Evolutionary conservation across 2,113 vertebrate genomes (phyloP), one percentile per base, ranked within the genome.

Genomic region (Tinamus guttatus): DNA sequence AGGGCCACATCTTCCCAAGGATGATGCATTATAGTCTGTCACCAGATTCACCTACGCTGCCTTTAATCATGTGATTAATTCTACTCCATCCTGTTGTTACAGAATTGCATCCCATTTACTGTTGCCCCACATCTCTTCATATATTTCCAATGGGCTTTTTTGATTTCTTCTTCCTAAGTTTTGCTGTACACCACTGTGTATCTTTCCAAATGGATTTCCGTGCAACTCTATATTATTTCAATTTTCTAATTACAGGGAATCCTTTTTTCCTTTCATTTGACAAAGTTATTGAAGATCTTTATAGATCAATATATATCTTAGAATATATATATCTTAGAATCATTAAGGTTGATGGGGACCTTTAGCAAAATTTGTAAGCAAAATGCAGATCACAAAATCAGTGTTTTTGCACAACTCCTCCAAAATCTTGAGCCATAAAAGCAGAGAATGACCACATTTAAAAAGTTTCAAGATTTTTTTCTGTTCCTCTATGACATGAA

Each of bases 391-490:
- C 11, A 62, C 63, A 69, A 82, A 68, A n/a, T 47, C 5, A 68
- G 19, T 58, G 30, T 56, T 51, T 89, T 52, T 78, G 84, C 59
- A 24, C 36, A 85, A 49, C 71, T 74, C 41, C 25, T 95, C 59
- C 47, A 87, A 89, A 91, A 65, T 87, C 81, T 79, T 81, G 54
- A 81, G 19, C 77, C 43, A 41, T 82, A 85, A 78, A 51, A 8
- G 49, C 70, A 94, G 59, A 79, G 95, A 96, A 94, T 70, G 59
- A 51, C 64, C 88, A 17, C 24, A 62, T 85, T 94, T 95, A 76
- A 96, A 60, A 62, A 64, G 60, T 79, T 95, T 90, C 54, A 90
- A 94, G 43, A 12, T 25, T 19, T 75, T 90, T 70, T 62, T 76
- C 13, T 89, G 54, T 76, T 77, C 30, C 54, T 95, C 64, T 87